Conservation (phyloP, 2,797 vertebrate genomes). For the Clarias fuscus region DNA sequence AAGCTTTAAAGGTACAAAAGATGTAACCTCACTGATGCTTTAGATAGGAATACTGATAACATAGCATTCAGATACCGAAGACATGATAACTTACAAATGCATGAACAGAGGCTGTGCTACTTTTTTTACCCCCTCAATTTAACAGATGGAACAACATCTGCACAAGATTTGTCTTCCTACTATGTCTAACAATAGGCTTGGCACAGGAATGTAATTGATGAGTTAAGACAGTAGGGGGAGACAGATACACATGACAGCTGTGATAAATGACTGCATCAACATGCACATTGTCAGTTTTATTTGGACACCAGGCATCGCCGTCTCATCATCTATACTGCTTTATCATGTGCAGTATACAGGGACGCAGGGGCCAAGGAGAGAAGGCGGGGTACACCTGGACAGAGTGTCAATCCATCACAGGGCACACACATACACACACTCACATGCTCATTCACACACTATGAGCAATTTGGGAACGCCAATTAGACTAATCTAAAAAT, state of each 20-base stretch:
- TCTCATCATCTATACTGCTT: no score
- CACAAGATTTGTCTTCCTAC: not conserved
- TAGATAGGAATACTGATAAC: not conserved
- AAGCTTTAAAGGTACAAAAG: not conserved
- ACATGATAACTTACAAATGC: not conserved
- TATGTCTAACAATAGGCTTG: not conserved
- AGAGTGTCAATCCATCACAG: no score
- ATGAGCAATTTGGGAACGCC: no score
- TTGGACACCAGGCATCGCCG: not conserved
- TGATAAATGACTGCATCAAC: not conserved
- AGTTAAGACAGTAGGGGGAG: slow-evolving; percentile 31
- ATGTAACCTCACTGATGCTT: not conserved
- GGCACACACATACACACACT: no score
- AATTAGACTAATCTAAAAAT: no score
- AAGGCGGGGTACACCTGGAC: no score
- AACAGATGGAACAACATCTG: not conserved
- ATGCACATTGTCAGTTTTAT: not conserved
- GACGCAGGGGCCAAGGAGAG: no score
- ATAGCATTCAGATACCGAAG: no score
- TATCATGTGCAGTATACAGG: no score
- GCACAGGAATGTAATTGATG: slow-evolving; percentile 16
- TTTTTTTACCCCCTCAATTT: not conserved
- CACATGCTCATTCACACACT: no score
- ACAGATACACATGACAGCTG: slow-evolving; percentile 4
- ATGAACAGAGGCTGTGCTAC: not conserved